Conservation (phyloP, 2,888 invertebrate genomes). For the Erpobdella octoculata region DNA sequence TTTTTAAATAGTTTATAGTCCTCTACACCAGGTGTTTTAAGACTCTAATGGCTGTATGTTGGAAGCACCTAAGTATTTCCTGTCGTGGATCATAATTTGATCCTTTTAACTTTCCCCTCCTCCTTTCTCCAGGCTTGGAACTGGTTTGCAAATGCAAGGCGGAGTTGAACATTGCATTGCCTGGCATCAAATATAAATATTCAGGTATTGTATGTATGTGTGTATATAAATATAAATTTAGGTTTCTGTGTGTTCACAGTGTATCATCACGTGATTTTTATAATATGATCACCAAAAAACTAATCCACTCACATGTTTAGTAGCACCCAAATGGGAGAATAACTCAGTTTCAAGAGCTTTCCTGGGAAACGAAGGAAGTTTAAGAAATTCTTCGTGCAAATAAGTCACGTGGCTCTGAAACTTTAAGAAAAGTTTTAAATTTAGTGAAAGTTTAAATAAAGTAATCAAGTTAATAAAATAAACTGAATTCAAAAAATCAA, state of each 20-base stretch:
- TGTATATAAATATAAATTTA: background rate
- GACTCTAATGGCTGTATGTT: no score
- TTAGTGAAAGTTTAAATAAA: background rate
- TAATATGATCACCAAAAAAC: background rate
- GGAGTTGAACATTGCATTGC: background rate
- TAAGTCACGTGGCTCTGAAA: conserved; percentile 94
- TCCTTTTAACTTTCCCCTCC: no score
- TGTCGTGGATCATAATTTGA: no score
- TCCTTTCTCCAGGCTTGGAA: no score
- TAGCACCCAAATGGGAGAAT: conserved; percentile 56
- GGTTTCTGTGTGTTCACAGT: background rate
- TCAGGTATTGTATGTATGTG: background rate
- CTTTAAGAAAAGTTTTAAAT: conserved; percentile 50
- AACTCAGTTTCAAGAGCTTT: conserved; percentile 95
- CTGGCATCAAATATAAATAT: background rate
- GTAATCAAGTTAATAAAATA: background rate
- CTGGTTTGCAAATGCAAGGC: no score
- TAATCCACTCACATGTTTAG: conserved; percentile 64
- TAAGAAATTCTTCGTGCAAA: conserved; percentile 95
- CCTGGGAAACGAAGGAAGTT: conserved; percentile 91
- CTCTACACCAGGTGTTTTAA: no score
- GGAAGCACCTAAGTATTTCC: no score
- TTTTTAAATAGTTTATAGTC: no score
- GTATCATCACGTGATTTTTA: background rate
- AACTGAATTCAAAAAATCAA: no score